phyloP scores from a whole-genome alignment of 2,113 vertebrate species.

The Anolis carolinensis region DNA sequence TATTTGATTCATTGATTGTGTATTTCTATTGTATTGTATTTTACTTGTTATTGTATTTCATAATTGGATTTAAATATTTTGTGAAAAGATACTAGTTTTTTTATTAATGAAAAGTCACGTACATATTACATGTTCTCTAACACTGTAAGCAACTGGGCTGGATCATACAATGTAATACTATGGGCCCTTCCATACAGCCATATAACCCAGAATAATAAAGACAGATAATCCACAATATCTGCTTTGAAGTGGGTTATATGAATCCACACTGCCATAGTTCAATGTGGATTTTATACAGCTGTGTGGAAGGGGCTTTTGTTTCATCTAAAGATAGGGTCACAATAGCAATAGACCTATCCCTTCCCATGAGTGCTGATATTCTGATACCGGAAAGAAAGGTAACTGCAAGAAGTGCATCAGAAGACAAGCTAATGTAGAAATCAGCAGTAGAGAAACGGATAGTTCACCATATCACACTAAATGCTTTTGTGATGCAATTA shows the following conservation, averaged over 20 bases:
- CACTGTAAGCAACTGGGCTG: neutral
- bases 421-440: neutral
- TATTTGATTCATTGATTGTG: neutral
- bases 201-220: no score
- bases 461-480: neutral
- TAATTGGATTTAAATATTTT: neutral
- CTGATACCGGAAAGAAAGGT: neutral
- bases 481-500: neutral
- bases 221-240: no score
- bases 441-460: neutral
- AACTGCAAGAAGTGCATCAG: neutral
- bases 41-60: neutral
- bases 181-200: no score
- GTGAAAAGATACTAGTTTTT: no score
- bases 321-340: neutral
- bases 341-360: neutral
- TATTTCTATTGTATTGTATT: neutral
- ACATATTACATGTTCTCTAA: neutral
- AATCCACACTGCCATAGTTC: no score
- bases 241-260: no score
- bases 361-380: neutral
- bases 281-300: no score
- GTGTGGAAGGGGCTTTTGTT: neutral
- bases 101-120: neutral
- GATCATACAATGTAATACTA: neutral